Conservation (phyloP, 1,140 invertebrate species). For the Hypothenemus hampei region DNA sequence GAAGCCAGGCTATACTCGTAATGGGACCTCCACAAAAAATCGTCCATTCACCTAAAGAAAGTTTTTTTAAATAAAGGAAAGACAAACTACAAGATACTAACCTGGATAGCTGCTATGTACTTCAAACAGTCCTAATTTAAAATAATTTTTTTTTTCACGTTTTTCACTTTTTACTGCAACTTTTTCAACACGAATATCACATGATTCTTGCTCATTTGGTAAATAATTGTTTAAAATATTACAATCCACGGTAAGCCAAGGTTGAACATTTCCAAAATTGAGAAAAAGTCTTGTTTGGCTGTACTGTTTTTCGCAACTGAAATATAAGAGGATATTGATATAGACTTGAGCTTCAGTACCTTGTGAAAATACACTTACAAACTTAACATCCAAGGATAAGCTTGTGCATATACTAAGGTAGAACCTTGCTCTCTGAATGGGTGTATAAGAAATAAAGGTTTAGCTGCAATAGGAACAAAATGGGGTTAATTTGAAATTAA, state of each 20-base stretch:
- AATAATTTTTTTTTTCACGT: slow-evolving; percentile 40
- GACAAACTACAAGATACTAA: slow-evolving; percentile 14
- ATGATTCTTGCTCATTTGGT: slow-evolving; percentile 45
- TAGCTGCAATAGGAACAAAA: too few relatives aligned
- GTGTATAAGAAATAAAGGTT: slow-evolving; percentile 14
- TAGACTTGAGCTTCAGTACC: too few relatives aligned
- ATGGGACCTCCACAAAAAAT: slow-evolving; percentile 60
- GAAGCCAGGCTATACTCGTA: slow-evolving; percentile 55
- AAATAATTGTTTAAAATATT: slow-evolving; percentile 42
- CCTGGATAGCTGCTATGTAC: slow-evolving; percentile 29
- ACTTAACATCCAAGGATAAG: slow-evolving; percentile 44
- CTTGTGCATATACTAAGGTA: slow-evolving; percentile 17
- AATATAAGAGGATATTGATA: too few relatives aligned
- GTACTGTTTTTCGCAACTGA: slow-evolving; percentile 32
- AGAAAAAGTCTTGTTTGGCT: slow-evolving; percentile 42
- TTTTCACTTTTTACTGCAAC: slow-evolving; percentile 12
- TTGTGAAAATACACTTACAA: too few relatives aligned
- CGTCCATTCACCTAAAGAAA: slow-evolving; percentile 42
- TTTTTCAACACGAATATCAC: slow-evolving; percentile 31
- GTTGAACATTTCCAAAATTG: slow-evolving; percentile 36
- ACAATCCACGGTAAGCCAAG: slow-evolving; percentile 28
- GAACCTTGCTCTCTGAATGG: not conserved
- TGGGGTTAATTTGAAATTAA: too few relatives aligned
- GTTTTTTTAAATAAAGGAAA: not conserved
- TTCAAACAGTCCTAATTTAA: slow-evolving; percentile 48